Percentiles rank a stretch among this genome's conserved stretches.
These are phyloP conservation scores for Dreissena polymorpha DNA, from an alignment of 1,140 invertebrate species.

Conservation along the genomic window DNA sequence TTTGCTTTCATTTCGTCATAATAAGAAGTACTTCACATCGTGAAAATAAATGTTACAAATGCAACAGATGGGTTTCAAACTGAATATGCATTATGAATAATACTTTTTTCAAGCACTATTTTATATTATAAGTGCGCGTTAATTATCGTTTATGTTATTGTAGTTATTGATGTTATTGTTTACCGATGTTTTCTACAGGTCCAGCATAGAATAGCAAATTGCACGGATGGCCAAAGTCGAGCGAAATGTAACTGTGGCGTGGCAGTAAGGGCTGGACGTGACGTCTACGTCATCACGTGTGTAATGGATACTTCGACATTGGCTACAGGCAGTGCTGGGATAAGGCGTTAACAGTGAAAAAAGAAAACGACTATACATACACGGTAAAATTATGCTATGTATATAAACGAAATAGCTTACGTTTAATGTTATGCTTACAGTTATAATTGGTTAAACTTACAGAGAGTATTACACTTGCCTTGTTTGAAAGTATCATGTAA, in stretches of 20 bases:
- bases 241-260: constrained; percentile 43
- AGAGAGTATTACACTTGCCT: too few species aligned
- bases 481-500: too few species aligned
- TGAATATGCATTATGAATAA: constrained; percentile 17
- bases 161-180: too few species aligned
- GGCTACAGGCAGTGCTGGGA: constrained; percentile 29
- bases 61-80: too few species aligned
- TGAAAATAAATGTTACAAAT: too few species aligned
- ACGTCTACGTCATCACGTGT: constrained; percentile 31
- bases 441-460: too few species aligned
- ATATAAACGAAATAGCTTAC: too few species aligned
- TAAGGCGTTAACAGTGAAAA: background rate
- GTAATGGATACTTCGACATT: constrained; percentile 20
- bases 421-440: too few species aligned
- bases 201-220: constrained; percentile 24
- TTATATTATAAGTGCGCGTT: too few species aligned
- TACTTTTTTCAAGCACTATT: background rate
- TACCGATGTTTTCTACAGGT: background rate
- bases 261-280: constrained; percentile 18
- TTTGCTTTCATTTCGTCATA: too few species aligned
- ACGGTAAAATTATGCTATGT: background rate
- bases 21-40: too few species aligned
- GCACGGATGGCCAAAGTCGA: background rate
- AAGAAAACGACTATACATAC: constrained; percentile 25
- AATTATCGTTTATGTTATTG: too few species aligned